phyloP scores from a whole-genome alignment of 2,113 vertebrate genomes.

The Elephantulus edwardii region DNA sequence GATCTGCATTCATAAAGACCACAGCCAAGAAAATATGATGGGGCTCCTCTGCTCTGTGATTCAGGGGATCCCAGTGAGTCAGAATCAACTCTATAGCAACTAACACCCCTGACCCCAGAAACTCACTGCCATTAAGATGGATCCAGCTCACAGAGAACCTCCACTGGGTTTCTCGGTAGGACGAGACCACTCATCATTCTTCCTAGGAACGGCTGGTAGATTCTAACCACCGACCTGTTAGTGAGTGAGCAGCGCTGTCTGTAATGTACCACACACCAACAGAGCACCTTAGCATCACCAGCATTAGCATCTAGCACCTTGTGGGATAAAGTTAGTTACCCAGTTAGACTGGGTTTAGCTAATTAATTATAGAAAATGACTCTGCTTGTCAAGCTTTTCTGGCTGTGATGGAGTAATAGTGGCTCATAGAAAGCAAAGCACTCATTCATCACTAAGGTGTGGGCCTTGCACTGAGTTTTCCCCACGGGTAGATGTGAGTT shows the following conservation, averaged over 20 bases:
- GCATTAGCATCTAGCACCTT: neutral
- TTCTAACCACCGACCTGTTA: too few relatives aligned
- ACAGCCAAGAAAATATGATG: neutral
- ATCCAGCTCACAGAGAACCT: too few relatives aligned
- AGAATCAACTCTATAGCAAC: neutral
- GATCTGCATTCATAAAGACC: neutral
- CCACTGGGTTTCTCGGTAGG: too few relatives aligned
- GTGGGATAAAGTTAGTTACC: neutral
- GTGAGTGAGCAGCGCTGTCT: too few relatives aligned
- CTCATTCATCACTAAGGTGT: neutral
- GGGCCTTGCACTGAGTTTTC: neutral
- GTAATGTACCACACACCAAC: too few relatives aligned
- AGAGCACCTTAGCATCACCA: too few relatives aligned
- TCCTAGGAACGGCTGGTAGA: too few relatives aligned
- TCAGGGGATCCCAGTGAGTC: neutral
- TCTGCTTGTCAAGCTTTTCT: neutral
- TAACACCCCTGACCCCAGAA: too few relatives aligned
- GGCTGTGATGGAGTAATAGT: neutral
- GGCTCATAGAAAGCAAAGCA: neutral
- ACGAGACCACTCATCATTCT: too few relatives aligned
- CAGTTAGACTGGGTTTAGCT: neutral
- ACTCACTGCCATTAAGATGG: too few relatives aligned
- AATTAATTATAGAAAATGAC: slow-evolving; percentile 10
- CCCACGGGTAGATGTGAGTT: neutral
- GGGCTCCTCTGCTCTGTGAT: neutral